These are phyloP conservation scores for Sesamia inferens DNA, from an alignment of 2,888 invertebrate species.

Conservation along the genomic window DNA sequence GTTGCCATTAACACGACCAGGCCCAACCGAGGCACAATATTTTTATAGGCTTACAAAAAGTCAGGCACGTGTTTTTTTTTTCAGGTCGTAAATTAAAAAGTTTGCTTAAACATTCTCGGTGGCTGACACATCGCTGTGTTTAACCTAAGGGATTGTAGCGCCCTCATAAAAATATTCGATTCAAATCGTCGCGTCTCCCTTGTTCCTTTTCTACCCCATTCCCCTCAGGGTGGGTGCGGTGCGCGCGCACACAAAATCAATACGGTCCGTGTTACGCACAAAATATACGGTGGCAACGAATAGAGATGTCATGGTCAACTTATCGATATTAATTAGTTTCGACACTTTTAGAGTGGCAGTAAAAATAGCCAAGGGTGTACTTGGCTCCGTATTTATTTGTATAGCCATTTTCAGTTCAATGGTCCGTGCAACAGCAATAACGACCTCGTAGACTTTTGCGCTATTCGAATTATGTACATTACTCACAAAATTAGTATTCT, in stretches of 20 bases:
- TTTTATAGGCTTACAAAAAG: slow-evolving; percentile 61
- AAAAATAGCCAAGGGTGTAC: slow-evolving; percentile 44
- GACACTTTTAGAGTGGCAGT: slow-evolving; percentile 54
- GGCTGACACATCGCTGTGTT: slow-evolving; percentile 79
- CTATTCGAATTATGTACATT: slow-evolving; percentile 22
- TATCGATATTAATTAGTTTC: slow-evolving; percentile 75
- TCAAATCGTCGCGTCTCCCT: slow-evolving; percentile 85
- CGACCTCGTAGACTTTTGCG: slow-evolving; percentile 19
- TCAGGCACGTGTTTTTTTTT: slow-evolving; percentile 44
- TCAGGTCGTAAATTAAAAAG: slow-evolving; percentile 64
- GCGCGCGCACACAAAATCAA: slow-evolving; percentile 89
- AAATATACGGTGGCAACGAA: slow-evolving; percentile 78
- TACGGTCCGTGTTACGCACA: slow-evolving; percentile 87
- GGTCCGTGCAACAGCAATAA: slow-evolving; percentile 19
- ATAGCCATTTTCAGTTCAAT: slow-evolving; percentile 41
- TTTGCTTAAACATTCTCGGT: slow-evolving; percentile 70
- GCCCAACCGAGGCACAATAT: slow-evolving; percentile 41
- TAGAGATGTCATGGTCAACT: slow-evolving; percentile 84
- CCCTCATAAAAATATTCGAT: slow-evolving; percentile 88
- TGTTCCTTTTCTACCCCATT: slow-evolving; percentile 79
- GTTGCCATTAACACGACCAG: slow-evolving; percentile 43
- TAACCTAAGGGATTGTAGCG: slow-evolving; percentile 85
- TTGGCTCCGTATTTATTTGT: slow-evolving; percentile 48
- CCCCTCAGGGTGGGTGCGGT: slow-evolving; percentile 69
- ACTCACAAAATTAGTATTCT: slow-evolving; percentile 37